Percentiles rank a stretch among this genome's conserved stretches.
Conservation (phyloP, 1,140 invertebrate genomes). For the Calosoma granatense region DNA sequence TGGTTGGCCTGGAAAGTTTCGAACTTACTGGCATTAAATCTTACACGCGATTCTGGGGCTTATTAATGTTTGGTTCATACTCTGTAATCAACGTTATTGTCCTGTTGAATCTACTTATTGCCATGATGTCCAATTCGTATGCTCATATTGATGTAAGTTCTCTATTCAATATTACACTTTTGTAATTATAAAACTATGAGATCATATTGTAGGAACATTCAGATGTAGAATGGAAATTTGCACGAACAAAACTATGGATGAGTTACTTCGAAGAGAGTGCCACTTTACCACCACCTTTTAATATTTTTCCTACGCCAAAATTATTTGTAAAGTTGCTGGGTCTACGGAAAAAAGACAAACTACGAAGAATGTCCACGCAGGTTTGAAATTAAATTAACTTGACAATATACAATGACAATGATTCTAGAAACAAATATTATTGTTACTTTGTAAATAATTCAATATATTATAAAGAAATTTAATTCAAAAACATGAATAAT, state of each 20-base stretch:
- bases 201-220: slow-evolving; percentile 72
- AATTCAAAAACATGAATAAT: background rate
- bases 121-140: slow-evolving; percentile 88
- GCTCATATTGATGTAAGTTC: slow-evolving; percentile 54
- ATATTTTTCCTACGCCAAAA: slow-evolving; percentile 66
- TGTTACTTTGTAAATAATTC: too few species aligned
- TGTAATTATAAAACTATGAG: too few species aligned
- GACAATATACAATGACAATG: background rate
- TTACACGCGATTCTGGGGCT: slow-evolving; percentile 69
- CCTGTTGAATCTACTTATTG: slow-evolving; percentile 74
- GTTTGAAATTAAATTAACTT: too few species aligned
- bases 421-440: too few species aligned
- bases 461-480: too few species aligned
- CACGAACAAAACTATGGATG: slow-evolving; percentile 78
- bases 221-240: slow-evolving; percentile 88
- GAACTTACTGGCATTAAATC: slow-evolving; percentile 65
- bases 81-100: slow-evolving; percentile 80
- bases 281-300: slow-evolving; percentile 78
- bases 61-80: slow-evolving; percentile 73
- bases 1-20: slow-evolving; percentile 70
- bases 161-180: slow-evolving; percentile 9
- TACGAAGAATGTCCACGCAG: slow-evolving; percentile 53
- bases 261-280: slow-evolving; percentile 82
- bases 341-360: slow-evolving; percentile 57
- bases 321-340: slow-evolving; percentile 52